These are phyloP conservation scores for Abrostola tripartita DNA, from an alignment of 2,888 invertebrate genomes.

Conservation along the genomic window DNA sequence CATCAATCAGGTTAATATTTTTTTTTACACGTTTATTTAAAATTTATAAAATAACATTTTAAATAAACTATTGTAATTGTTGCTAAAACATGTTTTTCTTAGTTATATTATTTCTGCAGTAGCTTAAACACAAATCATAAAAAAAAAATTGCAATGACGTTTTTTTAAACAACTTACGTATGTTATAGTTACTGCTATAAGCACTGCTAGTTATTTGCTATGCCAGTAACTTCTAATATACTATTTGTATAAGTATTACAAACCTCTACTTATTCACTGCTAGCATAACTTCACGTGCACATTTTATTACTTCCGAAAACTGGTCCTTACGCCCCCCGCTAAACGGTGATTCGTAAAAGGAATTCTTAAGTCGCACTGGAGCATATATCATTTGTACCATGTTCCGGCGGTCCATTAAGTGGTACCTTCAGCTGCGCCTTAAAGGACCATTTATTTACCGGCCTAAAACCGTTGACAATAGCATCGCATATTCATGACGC, in stretches of 20 bases:
- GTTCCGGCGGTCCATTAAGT: slow-evolving; percentile 34
- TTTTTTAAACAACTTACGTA: no score
- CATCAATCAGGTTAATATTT: not conserved
- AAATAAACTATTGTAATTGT: not conserved
- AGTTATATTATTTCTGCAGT: no score
- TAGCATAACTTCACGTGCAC: not conserved
- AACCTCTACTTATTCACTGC: not conserved
- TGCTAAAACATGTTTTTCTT: no score
- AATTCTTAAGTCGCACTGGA: slow-evolving; percentile 23
- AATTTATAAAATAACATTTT: no score
- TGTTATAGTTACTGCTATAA: no score
- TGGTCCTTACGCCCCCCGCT: slow-evolving; percentile 15
- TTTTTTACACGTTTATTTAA: no score
- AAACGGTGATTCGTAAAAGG: slow-evolving; percentile 23
- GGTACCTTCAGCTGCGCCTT: slow-evolving; percentile 58
- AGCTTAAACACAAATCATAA: no score
- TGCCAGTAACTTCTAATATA: no score
- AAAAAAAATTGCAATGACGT: no score
- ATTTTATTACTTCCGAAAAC: slow-evolving; percentile 16
- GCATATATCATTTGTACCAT: slow-evolving; percentile 42
- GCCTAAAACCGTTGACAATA: slow-evolving; percentile 72
- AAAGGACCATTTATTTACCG: slow-evolving; percentile 72
- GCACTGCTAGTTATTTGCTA: no score
- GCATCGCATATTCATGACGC: slow-evolving; percentile 78
- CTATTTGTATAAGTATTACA: not conserved